phyloP scores from a whole-genome alignment of 2,113 vertebrate species.

The Tauraco erythrolophus region DNA sequence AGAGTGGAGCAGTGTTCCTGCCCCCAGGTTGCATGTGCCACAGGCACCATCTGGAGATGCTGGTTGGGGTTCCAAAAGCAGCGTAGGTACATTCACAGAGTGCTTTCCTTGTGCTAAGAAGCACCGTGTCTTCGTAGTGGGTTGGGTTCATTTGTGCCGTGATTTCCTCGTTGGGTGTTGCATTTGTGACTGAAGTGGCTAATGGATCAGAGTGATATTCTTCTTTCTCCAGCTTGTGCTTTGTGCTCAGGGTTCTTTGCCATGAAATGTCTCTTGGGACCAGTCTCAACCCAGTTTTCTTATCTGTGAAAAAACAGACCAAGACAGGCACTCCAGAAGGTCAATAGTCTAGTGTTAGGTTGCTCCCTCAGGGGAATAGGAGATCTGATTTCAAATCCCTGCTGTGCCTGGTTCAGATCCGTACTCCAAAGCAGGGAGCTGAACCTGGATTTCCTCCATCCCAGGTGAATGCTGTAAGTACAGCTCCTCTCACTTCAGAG shows the following conservation, averaged over 20 bases:
- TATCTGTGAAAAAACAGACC: constrained; percentile 30
- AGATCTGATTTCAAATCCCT: constrained; percentile 57
- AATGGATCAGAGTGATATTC: background rate
- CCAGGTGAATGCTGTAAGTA: background rate
- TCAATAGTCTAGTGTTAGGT: constrained; percentile 32
- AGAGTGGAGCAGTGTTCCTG: background rate
- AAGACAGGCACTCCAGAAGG: constrained; percentile 18
- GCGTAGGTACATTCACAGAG: background rate
- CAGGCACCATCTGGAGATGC: background rate
- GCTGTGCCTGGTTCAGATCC: background rate
- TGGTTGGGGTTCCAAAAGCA: background rate
- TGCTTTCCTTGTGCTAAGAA: background rate
- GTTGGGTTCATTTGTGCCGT: background rate
- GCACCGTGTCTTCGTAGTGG: background rate
- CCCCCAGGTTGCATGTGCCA: background rate
- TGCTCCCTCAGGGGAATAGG: background rate
- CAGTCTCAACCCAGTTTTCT: constrained; percentile 24
- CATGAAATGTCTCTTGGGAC: constrained; percentile 17
- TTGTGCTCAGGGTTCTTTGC: constrained; percentile 1
- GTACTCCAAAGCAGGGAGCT: background rate
- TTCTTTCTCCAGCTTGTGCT: background rate
- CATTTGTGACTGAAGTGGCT: background rate
- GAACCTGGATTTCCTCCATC: background rate
- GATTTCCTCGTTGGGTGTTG: background rate
- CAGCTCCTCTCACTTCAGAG: background rate